These are phyloP conservation scores for Mobula birostris DNA, from an alignment of 2,113 vertebrate species.

Conservation along the genomic window DNA sequence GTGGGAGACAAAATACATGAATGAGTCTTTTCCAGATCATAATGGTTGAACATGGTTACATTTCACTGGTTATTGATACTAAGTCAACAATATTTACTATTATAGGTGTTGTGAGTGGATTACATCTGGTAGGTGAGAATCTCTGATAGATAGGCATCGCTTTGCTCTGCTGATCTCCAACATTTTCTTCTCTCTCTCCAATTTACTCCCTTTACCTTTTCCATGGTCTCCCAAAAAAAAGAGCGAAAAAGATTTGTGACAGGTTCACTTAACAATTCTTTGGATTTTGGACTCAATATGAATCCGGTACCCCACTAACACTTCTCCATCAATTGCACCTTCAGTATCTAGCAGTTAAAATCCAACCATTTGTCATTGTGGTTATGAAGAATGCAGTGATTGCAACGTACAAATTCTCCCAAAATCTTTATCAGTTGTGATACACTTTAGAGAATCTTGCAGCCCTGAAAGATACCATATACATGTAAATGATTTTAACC, in stretches of 20 bases:
- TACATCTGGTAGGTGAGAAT: neutral
- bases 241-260: neutral
- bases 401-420: neutral
- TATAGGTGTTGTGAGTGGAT: neutral
- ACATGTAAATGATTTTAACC: neutral
- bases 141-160: neutral
- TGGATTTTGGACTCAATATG: no score
- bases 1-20: neutral
- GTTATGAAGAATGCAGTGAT: neutral
- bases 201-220: no score
- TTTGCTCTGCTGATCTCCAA: neutral
- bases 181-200: no score
- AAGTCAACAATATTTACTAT: neutral
- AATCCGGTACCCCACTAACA: neutral
- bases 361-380: neutral
- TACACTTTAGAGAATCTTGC: neutral
- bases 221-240: neutral
- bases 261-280: neutral
- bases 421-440: neutral
- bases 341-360: neutral
- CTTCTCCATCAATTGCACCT: neutral
- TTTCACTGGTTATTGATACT: neutral
- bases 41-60: neutral
- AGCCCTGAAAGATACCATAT: neutral
- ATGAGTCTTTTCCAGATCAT: neutral